Evolutionary conservation across 2,797 vertebrate species (phyloP).

Genomic region (Darevskia mixta): DNA sequence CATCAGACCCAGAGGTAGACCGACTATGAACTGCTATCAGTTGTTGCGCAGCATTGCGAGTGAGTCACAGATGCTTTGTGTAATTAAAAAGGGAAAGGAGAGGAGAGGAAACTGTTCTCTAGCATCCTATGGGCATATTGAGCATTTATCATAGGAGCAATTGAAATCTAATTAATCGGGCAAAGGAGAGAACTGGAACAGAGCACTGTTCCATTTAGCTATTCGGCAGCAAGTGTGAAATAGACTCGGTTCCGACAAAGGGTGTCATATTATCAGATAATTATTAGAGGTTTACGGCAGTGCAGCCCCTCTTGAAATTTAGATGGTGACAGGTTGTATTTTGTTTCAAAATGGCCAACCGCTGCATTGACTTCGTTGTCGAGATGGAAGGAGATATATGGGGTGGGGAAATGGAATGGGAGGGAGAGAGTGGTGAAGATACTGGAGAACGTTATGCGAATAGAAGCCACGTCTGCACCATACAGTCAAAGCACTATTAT

Average conservation of each 20-base stretch:
- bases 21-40: background rate
- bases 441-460: too few relatives aligned
- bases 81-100: constrained; percentile 57
- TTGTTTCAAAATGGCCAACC: background rate
- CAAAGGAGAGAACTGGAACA: constrained; percentile 30
- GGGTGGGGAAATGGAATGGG: too few relatives aligned
- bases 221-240: constrained; percentile 24
- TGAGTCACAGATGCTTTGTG: constrained; percentile 42
- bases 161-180: constrained; percentile 67
- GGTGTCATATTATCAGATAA: constrained; percentile 18
- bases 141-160: constrained; percentile 59
- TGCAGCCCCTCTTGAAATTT: background rate
- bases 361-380: constrained; percentile 1
- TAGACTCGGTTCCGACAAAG: constrained; percentile 19
- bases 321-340: constrained; percentile 33
- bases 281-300: constrained; percentile 3
- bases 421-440: too few relatives aligned
- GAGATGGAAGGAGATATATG: constrained; percentile 16
- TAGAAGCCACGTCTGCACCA: too few relatives aligned
- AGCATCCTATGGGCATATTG: constrained; percentile 54
- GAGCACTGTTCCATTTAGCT: constrained; percentile 47
- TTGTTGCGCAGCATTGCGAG: constrained; percentile 7
- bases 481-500: too few relatives aligned
- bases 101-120: constrained; percentile 54
- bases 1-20: background rate